phyloP scores from a whole-genome alignment of 2,113 vertebrate species.

The Paratilapia polleni region DNA sequence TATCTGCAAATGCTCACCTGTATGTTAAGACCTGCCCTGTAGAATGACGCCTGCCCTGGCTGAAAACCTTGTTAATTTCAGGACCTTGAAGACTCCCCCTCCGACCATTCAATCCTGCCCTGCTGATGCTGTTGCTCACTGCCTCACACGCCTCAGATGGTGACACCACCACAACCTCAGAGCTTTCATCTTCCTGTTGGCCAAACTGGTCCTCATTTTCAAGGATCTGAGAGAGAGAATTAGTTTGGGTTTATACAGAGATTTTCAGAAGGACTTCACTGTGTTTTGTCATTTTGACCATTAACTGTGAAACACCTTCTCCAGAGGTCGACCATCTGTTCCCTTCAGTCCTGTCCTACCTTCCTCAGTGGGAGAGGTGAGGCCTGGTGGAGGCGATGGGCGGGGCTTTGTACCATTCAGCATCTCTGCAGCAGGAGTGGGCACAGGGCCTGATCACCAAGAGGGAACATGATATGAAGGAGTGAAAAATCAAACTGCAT shows the following conservation, averaged over 20 bases:
- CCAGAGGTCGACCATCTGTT: conserved; percentile 71
- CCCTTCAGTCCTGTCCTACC: conserved; percentile 65
- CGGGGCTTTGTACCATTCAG: conserved; percentile 59
- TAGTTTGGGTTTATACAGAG: background rate
- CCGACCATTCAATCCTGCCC: conserved; percentile 46
- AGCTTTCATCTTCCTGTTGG: conserved; percentile 58
- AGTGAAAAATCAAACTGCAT: background rate
- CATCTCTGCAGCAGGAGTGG: conserved; percentile 39
- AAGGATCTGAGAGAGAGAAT: conserved; percentile 65
- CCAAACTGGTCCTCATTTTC: conserved; percentile 78
- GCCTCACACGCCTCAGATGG: conserved; percentile 61
- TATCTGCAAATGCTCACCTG: conserved; percentile 52
- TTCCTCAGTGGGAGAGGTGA: conserved; percentile 70
- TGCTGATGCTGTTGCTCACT: conserved; percentile 31
- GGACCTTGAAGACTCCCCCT: conserved; percentile 73
- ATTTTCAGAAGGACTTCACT: background rate
- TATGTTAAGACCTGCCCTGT: conserved; percentile 64
- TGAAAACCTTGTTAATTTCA: conserved; percentile 51
- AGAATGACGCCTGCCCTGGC: conserved; percentile 74
- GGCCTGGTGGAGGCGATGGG: conserved; percentile 77
- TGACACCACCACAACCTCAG: background rate
- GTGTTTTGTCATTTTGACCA: conserved; percentile 6
- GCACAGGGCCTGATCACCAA: conserved; percentile 42
- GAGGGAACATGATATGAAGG: background rate
- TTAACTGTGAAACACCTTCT: conserved; percentile 70